phyloP scores from a whole-genome alignment of 92 coral and sea anemone species.

The Anthopleura xanthogrammica region DNA sequence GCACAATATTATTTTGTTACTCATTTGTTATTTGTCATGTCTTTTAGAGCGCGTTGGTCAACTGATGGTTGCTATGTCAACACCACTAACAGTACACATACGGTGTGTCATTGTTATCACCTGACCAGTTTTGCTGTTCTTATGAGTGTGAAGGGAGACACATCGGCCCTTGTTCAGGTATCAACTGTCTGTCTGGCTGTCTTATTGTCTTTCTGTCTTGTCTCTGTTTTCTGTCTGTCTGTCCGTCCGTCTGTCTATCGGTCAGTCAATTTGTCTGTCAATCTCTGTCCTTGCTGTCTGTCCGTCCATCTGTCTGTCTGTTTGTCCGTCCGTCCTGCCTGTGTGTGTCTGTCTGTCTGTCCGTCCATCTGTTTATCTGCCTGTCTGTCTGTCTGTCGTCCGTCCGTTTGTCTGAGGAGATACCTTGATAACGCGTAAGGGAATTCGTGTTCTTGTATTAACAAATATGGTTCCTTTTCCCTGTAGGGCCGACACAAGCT shows the following conservation, averaged over 20 bases:
- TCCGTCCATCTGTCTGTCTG: not conserved
- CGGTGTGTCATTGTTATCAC: slow-evolving; percentile 92
- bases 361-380: not conserved
- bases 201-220: not conserved
- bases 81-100: slow-evolving; percentile 68
- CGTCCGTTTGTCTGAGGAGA: not conserved
- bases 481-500: slow-evolving; percentile 72
- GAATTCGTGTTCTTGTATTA: no score
- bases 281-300: not conserved
- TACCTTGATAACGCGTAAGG: no score
- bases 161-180: slow-evolving; percentile 33
- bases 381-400: not conserved
- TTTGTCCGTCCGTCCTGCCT: no score
- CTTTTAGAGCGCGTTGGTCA: slow-evolving; percentile 60
- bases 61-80: slow-evolving; percentile 69
- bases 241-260: not conserved
- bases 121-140: slow-evolving; percentile 87
- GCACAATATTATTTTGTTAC: not conserved
- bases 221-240: no score
- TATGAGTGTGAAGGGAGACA: slow-evolving; percentile 70
- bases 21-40: not conserved
- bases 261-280: not conserved
- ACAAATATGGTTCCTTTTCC: not conserved
- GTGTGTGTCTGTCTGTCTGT: no score
- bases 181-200: not conserved